These are phyloP conservation scores for Anthoscopus minutus DNA, from an alignment of 2,113 vertebrate genomes.

Conservation along the genomic window DNA sequence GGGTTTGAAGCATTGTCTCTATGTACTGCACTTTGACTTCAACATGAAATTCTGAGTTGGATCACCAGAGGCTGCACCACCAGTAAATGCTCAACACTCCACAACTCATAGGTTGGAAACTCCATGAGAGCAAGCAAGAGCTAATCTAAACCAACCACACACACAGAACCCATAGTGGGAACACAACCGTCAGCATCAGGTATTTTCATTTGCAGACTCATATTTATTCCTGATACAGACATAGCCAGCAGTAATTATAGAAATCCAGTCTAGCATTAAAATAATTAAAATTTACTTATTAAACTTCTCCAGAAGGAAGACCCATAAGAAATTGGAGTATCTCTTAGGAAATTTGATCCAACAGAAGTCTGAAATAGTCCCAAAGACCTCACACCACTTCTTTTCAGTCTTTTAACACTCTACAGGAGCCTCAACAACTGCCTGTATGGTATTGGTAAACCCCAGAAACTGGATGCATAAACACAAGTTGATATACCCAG, in stretches of 20 bases:
- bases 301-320: not conserved
- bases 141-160: not conserved
- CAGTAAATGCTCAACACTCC: not conserved
- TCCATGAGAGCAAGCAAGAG: not conserved
- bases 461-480: not conserved
- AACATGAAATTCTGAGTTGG: not conserved
- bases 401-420: not conserved
- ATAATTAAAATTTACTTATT: not conserved
- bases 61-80: not conserved
- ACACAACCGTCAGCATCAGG: not conserved
- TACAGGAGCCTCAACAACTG: not conserved
- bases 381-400: not conserved
- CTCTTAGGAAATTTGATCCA: not conserved
- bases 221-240: not conserved
- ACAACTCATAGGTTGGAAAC: not conserved
- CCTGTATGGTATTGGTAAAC: not conserved
- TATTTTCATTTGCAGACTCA: not conserved
- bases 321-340: not conserved
- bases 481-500: not conserved
- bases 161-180: not conserved
- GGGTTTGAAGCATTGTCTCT: not conserved
- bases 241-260: not conserved
- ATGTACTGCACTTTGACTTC: not conserved
- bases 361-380: not conserved
- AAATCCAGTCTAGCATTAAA: not conserved